These are phyloP conservation scores for Acronicta psi DNA, from an alignment of 2,888 invertebrate species.

Conservation along the genomic window DNA sequence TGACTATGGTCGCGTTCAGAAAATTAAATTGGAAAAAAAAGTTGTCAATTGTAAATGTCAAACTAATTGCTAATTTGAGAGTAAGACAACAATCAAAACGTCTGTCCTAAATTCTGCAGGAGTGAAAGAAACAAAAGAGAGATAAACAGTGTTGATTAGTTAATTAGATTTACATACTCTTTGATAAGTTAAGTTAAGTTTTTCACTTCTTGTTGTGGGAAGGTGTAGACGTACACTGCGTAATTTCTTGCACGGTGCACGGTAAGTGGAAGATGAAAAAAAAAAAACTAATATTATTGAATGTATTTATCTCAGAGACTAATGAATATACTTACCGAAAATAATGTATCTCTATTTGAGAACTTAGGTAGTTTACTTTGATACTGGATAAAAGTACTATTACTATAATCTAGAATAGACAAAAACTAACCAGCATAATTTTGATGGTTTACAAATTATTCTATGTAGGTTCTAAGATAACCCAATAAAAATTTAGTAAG, in stretches of 20 bases:
- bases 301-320: too few relatives aligned
- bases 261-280: background rate
- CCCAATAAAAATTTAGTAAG: too few relatives aligned
- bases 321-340: too few relatives aligned
- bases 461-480: too few relatives aligned
- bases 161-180: background rate
- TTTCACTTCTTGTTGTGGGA: conserved; percentile 1
- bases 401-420: too few relatives aligned
- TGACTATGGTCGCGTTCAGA: conserved; percentile 36
- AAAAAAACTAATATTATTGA: too few relatives aligned
- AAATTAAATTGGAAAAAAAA: conserved; percentile 23
- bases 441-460: too few relatives aligned
- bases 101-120: background rate
- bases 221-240: conserved; percentile 3
- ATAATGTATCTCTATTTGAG: too few relatives aligned
- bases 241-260: background rate
- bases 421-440: too few relatives aligned
- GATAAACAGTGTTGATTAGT: background rate
- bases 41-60: conserved; percentile 17
- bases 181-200: conserved; percentile 24
- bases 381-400: too few relatives aligned
- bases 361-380: too few relatives aligned
- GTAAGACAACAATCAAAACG: conserved; percentile 29
- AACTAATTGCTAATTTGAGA: conserved; percentile 14
- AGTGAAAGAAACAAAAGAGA: conserved; percentile 35